These are phyloP conservation scores for Leptogaster cylindrica DNA, from an alignment of 2,888 invertebrate genomes.

Conservation along the genomic window DNA sequence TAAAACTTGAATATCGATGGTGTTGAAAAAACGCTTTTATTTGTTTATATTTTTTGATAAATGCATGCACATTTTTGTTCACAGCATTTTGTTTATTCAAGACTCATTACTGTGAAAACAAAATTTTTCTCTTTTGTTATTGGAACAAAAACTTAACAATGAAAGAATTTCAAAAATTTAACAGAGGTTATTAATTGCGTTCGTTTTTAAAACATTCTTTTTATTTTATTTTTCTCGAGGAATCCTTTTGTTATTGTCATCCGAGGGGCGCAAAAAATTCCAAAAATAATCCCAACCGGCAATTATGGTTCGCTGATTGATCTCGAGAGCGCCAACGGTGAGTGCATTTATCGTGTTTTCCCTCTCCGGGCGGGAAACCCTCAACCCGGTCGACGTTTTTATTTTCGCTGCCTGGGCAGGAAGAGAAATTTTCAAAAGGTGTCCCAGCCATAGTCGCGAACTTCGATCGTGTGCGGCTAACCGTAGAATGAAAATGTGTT, in stretches of 20 bases:
- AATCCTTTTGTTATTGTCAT: conserved; percentile 21
- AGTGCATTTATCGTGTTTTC: conserved; percentile 30
- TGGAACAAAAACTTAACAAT: no score
- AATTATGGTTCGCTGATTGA: conserved; percentile 26
- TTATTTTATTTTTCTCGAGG: conserved; percentile 18
- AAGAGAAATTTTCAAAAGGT: conserved; percentile 44
- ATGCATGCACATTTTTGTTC: no score
- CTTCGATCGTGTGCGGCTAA: conserved; percentile 42
- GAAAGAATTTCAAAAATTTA: no score
- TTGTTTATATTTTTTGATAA: no score
- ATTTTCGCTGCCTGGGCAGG: conserved; percentile 42
- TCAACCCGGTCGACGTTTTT: conserved; percentile 43
- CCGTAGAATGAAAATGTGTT: conserved; percentile 43
- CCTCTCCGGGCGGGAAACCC: conserved; percentile 24
- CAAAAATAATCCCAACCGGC: conserved; percentile 37
- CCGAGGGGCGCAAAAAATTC: conserved; percentile 14
- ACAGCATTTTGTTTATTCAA: no score
- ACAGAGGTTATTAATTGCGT: no score
- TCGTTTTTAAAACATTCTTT: no score
- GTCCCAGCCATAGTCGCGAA: conserved; percentile 28
- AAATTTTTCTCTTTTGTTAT: no score
- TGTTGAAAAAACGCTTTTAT: no score
- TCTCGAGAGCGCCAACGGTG: conserved; percentile 15
- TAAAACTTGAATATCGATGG: no score
- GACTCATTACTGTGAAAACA: no score